Percentiles rank a stretch among this genome's conserved stretches.
These are phyloP conservation scores for Nephotettix cincticeps DNA, from an alignment of 1,140 invertebrate genomes.

Conservation along the genomic window DNA sequence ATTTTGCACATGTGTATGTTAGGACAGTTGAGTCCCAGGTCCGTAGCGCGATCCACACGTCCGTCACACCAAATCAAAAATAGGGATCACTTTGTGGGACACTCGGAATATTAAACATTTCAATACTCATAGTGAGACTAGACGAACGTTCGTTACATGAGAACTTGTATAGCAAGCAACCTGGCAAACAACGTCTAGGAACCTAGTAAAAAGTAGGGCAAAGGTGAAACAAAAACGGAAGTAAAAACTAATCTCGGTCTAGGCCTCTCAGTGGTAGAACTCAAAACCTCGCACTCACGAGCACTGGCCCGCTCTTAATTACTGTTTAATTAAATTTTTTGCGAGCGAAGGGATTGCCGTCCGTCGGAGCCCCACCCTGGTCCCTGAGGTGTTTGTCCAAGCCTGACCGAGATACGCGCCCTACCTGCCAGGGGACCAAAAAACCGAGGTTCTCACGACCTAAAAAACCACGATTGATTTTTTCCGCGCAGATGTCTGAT, in stretches of 20 bases:
- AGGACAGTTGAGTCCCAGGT: too few relatives aligned
- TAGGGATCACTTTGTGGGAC: too few relatives aligned
- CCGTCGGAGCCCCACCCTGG: neutral
- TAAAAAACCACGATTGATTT: slow-evolving; percentile 22
- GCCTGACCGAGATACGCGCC: slow-evolving; percentile 16
- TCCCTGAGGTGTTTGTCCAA: neutral
- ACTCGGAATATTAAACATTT: too few relatives aligned
- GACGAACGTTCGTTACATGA: too few relatives aligned
- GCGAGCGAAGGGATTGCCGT: neutral
- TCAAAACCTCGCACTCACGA: neutral
- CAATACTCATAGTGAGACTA: too few relatives aligned
- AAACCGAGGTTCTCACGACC: slow-evolving; percentile 1
- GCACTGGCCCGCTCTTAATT: slow-evolving; percentile 1
- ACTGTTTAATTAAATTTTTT: slow-evolving; percentile 23
- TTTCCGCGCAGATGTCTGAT: slow-evolving; percentile 19
- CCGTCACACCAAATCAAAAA: too few relatives aligned
- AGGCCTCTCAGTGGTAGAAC: neutral
- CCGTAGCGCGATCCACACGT: too few relatives aligned
- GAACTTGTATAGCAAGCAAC: too few relatives aligned
- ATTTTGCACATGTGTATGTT: too few relatives aligned
- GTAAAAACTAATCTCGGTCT: slow-evolving; percentile 15
- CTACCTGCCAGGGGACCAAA: neutral
- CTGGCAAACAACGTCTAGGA: too few relatives aligned
- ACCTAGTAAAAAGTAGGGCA: too few relatives aligned
- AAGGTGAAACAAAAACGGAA: too few relatives aligned